Conservation (phyloP, 2,797 vertebrate species). For the Alauda arvensis region DNA sequence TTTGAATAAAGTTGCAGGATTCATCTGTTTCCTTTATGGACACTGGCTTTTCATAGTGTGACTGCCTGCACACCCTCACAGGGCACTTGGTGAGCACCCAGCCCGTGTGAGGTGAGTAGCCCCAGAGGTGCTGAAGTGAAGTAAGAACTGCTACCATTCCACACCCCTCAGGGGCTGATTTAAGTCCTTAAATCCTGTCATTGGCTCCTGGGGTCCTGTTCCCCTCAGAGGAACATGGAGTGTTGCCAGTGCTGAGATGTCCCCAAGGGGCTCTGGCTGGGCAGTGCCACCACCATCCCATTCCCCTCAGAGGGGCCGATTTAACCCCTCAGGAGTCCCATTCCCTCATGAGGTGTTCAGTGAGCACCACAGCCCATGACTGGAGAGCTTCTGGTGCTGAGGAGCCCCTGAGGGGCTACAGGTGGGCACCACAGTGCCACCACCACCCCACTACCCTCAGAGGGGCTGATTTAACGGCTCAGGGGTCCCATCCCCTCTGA, state of each 20-base stretch:
- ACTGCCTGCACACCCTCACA: background rate
- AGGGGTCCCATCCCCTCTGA: background rate
- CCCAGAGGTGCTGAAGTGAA: background rate
- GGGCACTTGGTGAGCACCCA: background rate
- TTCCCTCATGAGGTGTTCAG: background rate
- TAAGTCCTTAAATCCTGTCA: background rate
- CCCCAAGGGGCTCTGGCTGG: background rate
- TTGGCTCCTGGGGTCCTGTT: fast-evolving
- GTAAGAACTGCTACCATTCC: fast-evolving
- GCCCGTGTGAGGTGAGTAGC: no score
- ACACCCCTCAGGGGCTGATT: background rate
- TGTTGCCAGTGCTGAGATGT: background rate
- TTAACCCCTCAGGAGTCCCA: background rate
- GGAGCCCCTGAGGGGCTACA: background rate
- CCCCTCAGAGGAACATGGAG: background rate
- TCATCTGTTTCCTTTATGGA: background rate
- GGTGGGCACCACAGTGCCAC: background rate
- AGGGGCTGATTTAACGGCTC: fast-evolving
- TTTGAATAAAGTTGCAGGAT: background rate
- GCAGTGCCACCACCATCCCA: background rate
- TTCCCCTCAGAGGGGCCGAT: background rate
- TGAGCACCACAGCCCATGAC: background rate
- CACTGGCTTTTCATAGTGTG: background rate
- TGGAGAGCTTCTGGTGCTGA: background rate
- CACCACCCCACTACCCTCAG: no score